Evolutionary conservation across 2,797 vertebrate species (phyloP), one percentile per base, ranked within the genome.

Genomic region (Myotis vivesi): DNA sequence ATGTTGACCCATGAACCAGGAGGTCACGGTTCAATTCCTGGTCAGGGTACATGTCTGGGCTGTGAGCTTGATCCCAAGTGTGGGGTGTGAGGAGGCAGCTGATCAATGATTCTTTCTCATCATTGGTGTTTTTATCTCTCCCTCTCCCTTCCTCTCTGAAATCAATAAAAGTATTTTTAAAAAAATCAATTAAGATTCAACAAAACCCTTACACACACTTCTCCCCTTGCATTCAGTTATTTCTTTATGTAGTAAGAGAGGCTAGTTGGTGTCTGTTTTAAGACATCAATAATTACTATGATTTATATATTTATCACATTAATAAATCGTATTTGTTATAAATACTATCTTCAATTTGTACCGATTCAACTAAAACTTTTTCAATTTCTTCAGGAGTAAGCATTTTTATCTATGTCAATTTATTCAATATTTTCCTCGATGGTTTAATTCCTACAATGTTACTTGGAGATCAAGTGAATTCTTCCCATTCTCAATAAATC

Each of bases 391-490:
- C 36, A 91, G 19, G 13, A 71, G 62, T 71, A 87, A 71, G 55
- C 57, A 55, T 89, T 93, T 91, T 87, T 49, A 75, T 84, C 33
- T 76, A 94, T 28, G 46, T 85, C 46, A 86, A 64, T 79, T 91
- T 90, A 49, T 86, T 83, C n/a, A 84, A 36, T 25, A 76, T 38
- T 93, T 89, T 85, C 41, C 59, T 84, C 57, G 59, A 57, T 30
- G 36, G 77, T 68, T 89, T 69, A 81, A 82, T 71, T 36, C 46
- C 46, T 76, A 55, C 28, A 30, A 9, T n/a, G 11, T 71, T 51
- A 77, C 3, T 15, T 72, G 9, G 46, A 57, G 30, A n/a, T 68
- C 46, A 77, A 75, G 55, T 23, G 76, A 89, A 73, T 51, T 87
- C 64, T 36, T 94, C 25, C 20, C 30, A 38, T 28, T 46, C 20